Conservation (phyloP, 2,113 vertebrate species). For the Cygnus atratus region DNA sequence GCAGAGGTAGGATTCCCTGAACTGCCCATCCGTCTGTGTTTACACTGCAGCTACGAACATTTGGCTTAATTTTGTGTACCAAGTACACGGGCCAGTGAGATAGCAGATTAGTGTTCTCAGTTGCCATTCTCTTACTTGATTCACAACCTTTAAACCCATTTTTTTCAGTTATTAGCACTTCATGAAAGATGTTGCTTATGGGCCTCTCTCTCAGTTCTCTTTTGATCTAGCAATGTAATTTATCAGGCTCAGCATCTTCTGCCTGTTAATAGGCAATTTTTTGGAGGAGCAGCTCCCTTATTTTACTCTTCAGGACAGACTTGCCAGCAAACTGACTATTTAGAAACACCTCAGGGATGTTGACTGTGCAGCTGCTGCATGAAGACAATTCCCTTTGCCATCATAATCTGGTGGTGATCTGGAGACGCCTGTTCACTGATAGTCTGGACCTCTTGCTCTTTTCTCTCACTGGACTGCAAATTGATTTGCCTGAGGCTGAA, state of each 20-base stretch:
- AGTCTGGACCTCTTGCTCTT: not conserved
- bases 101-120: not conserved
- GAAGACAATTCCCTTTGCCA: not conserved
- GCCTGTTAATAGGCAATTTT: not conserved
- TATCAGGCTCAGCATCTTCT: not conserved
- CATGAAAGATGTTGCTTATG: not conserved
- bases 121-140: not conserved
- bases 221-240: conserved; percentile 12
- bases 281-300: not conserved
- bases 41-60: not conserved
- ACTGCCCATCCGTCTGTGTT: not conserved
- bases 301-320: not conserved
- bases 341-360: not conserved
- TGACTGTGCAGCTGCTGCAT: not conserved
- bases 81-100: not conserved
- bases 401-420: not conserved
- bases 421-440: not conserved
- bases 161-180: conserved; percentile 20
- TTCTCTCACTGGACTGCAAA: not conserved
- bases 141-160: not conserved
- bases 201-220: not conserved
- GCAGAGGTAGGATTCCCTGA: not conserved
- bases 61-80: not conserved
- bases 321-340: conserved; percentile 4
- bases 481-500: not conserved